phyloP scores from a whole-genome alignment of 2,888 invertebrate genomes.

The Microctonus aethiopoides region DNA sequence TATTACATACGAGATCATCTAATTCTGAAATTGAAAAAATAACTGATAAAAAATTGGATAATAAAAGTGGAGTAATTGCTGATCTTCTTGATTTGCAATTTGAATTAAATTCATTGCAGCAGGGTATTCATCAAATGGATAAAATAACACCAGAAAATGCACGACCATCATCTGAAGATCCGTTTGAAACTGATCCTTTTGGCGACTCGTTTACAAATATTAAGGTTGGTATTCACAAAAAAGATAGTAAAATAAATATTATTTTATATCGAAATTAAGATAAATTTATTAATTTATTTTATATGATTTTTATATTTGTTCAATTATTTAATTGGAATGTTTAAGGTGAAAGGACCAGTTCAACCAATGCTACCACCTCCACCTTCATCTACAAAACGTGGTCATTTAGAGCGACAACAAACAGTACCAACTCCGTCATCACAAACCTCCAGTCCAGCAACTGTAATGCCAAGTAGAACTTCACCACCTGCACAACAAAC shows the following conservation, averaged over 20 bases:
- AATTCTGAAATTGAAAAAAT: conserved; percentile 44
- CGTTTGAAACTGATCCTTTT: conserved; percentile 74
- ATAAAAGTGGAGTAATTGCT: conserved; percentile 76
- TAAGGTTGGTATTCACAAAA: conserved; percentile 50
- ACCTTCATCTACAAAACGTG: conserved; percentile 59
- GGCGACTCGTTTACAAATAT: conserved; percentile 79
- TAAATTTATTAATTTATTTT: background rate
- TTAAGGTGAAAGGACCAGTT: conserved; percentile 59
- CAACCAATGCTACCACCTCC: conserved; percentile 64
- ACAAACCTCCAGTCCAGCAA: conserved; percentile 60
- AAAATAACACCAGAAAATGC: conserved; percentile 81
- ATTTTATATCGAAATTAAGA: background rate
- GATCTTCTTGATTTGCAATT: conserved; percentile 89
- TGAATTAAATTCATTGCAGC: conserved; percentile 85
- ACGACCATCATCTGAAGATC: conserved; percentile 71
- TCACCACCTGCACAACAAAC: conserved; percentile 57
- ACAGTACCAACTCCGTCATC: conserved; percentile 54
- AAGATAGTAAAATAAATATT: background rate
- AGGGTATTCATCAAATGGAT: conserved; percentile 90
- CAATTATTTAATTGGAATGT: too few species aligned
- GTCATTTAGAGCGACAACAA: conserved; percentile 61
- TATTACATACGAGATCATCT: conserved; percentile 53
- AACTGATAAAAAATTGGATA: conserved; percentile 57
- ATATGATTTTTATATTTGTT: too few species aligned
- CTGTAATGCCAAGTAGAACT: conserved; percentile 54